Conservation (phyloP, 2,797 vertebrate genomes). For the Gymnocypris eckloni region DNA sequence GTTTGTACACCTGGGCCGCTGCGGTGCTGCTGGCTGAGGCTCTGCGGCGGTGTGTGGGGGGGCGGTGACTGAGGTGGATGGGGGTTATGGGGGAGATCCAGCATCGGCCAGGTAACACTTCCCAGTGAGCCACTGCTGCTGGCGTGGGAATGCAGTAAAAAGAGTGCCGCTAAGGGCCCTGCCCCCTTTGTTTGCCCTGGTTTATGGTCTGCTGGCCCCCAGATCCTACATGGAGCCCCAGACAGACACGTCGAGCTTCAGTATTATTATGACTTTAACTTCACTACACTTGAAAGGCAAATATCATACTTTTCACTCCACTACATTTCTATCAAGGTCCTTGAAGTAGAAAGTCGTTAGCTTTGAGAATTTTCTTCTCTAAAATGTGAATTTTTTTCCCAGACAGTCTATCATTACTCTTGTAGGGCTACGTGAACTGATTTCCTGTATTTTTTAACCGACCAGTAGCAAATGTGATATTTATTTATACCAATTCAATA, state of each 20-base stretch:
- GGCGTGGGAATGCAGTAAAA: conserved; percentile 83
- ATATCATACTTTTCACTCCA: no score
- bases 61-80: conserved; percentile 31
- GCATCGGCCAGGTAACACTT: conserved; percentile 78
- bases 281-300: no score
- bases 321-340: no score
- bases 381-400: no score
- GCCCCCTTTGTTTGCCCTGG: conserved; percentile 75
- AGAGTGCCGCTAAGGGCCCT: conserved; percentile 52
- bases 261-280: no score
- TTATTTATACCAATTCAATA: no score
- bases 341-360: no score
- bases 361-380: no score
- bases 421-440: no score
- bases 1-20: conserved; percentile 83
- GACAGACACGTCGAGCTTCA: conserved; percentile 34
- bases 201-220: conserved; percentile 69
- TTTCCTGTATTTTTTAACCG: no score
- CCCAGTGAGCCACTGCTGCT: conserved; percentile 75
- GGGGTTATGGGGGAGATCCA: conserved; percentile 47
- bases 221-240: conserved; percentile 54
- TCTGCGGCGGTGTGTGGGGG: not conserved
- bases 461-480: no score
- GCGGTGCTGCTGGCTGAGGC: conserved; percentile 68
- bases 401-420: no score